These are phyloP conservation scores for Crocodylus rhombifer DNA, from an alignment of 2,797 vertebrate species.

Conservation along the genomic window DNA sequence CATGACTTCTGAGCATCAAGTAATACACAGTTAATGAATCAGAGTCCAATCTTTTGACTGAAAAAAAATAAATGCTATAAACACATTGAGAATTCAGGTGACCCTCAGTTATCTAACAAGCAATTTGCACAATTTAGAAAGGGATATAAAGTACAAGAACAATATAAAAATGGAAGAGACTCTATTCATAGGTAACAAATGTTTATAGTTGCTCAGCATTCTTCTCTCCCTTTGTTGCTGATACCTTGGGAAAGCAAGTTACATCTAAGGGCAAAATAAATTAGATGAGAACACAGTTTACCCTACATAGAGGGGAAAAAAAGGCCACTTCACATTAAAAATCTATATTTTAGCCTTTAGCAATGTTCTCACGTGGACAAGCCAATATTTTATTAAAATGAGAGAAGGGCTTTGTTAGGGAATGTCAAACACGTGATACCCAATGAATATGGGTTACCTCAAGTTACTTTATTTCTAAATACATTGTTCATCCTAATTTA, in stretches of 20 bases:
- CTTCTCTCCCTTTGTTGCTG: background rate
- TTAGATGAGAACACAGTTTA: background rate
- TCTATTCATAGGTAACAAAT: fast-evolving
- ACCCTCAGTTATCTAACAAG: background rate
- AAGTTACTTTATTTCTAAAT: background rate
- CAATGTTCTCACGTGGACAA: background rate
- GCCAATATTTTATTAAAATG: background rate
- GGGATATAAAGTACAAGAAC: background rate
- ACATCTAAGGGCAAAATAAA: background rate
- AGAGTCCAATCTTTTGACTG: background rate
- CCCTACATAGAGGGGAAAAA: background rate
- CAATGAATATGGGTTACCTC: background rate
- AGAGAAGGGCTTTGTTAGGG: background rate
- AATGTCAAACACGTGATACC: background rate
- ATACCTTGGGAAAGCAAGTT: fast-evolving
- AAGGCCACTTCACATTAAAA: background rate
- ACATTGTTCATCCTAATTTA: background rate
- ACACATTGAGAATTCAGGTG: fast-evolving
- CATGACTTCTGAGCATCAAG: background rate
- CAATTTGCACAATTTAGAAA: fast-evolving
- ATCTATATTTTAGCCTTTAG: background rate
- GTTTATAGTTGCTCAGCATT: background rate
- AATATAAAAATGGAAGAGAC: background rate
- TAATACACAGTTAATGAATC: background rate
- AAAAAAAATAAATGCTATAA: background rate